These are phyloP conservation scores for Characodon lateralis DNA, from an alignment of 2,797 vertebrate genomes.

Conservation along the genomic window DNA sequence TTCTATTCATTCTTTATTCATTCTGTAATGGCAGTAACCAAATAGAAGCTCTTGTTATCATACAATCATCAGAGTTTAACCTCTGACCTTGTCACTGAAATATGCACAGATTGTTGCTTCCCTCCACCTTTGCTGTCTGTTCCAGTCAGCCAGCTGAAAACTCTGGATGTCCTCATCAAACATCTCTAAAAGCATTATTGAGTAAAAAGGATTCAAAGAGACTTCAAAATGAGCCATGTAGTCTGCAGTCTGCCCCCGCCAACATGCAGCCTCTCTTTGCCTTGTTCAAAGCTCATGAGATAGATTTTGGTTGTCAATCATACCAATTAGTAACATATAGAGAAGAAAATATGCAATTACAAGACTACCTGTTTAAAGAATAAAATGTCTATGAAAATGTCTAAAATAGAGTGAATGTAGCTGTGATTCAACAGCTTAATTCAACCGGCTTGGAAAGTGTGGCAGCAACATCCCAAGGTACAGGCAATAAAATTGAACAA, in stretches of 20 bases:
- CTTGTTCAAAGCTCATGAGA: not conserved
- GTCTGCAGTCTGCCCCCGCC: not conserved
- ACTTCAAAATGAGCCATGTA: constrained; percentile 18
- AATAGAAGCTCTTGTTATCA: constrained; percentile 22
- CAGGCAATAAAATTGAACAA: not conserved
- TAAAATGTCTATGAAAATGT: not conserved
- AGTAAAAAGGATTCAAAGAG: constrained; percentile 20
- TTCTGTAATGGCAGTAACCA: constrained; percentile 1
- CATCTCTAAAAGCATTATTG: constrained; percentile 31
- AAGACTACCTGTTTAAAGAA: not conserved
- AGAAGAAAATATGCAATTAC: not conserved
- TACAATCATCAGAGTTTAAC: constrained; percentile 28
- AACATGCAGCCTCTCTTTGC: not conserved
- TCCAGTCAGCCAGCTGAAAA: constrained; percentile 36
- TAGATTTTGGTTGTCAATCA: not conserved
- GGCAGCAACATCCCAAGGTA: not conserved
- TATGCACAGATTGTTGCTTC: constrained; percentile 10
- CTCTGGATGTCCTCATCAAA: constrained; percentile 14
- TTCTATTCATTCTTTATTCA: not conserved
- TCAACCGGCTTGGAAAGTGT: not conserved
- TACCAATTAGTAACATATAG: not conserved
- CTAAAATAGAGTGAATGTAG: not conserved
- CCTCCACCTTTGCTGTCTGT: constrained; percentile 31
- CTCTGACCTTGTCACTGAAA: constrained; percentile 32
- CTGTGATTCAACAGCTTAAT: not conserved